Base-by-base conservation (phyloP, 1,140 invertebrate species). In the Solenopsis invicta region DNA sequence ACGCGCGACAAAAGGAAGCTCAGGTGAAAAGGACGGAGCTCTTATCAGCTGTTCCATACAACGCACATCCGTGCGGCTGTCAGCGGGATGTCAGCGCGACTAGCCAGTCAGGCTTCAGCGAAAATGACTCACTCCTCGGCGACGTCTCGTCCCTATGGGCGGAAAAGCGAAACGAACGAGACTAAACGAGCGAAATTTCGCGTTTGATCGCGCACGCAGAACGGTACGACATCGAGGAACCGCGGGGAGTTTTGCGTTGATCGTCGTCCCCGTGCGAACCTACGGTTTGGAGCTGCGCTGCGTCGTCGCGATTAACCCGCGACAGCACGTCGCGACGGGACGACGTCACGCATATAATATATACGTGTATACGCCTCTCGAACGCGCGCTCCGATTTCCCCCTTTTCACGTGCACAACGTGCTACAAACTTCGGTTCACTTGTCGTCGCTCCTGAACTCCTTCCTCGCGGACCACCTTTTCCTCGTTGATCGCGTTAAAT, bases 11-110 rank as follows among this genome's bases (percentile, higher is more conserved):
- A 61, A 48, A 74, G 18, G 16, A 56, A 48, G 12, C 37, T 10
- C 8, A 48, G 24, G 4, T 54, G 29, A 37, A 50, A 61, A 37
- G 54, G 37, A 72, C 24, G 8, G 24, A 18, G 24, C n/a, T 66
- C 41, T 61, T 82, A 62, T 84, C 80, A 84, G 80, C 80, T 84
- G 80, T 84, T 75, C 29, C 13, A 12, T 37, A 13, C 56, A 61
- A 48, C 61, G 54, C 80, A 48, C 66, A 45, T 71, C 52, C 24
- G 67, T n/a, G 29, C 48, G 48, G n/a, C 62, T 81, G 66, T 84
- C 80, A 75, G 45, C 8, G 64, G n/a, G 45, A 75, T 41, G 52
- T 74, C 80, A 74, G 56, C n/a, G 54, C 18, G 34, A 41, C n/a
- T 24, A 56, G 10, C 48, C 41, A 41, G 41, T 72, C 52, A 29